Conservation (phyloP, 2,113 vertebrate genomes). For the Sterrhoptilus dennistouni region DNA sequence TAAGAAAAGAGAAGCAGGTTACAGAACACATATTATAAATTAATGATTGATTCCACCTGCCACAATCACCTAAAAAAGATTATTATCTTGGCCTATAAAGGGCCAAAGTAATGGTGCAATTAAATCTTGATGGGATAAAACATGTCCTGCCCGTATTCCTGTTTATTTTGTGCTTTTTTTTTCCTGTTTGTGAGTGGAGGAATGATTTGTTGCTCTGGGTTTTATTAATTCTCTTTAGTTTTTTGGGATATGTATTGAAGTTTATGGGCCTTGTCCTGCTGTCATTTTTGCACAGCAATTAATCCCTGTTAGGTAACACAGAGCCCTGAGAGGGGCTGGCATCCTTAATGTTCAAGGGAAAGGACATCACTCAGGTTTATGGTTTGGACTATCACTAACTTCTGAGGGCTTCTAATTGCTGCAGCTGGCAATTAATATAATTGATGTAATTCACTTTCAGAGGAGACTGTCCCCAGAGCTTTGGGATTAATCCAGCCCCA, state of each 20-base stretch:
- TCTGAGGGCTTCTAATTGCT: not conserved
- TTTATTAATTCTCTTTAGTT: not conserved
- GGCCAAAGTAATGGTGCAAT: slow-evolving; percentile 27
- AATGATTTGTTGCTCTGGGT: slow-evolving; percentile 31
- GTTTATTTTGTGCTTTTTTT: not conserved
- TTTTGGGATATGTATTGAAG: not conserved
- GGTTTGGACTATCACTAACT: not conserved
- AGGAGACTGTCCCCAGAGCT: not conserved
- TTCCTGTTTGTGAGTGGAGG: not conserved
- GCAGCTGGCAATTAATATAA: not conserved
- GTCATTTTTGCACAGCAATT: not conserved
- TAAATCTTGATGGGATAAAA: slow-evolving; percentile 35
- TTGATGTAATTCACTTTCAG: not conserved
- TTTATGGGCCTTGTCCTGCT: slow-evolving; percentile 26
- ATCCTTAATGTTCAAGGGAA: not conserved
- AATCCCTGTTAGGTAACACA: not conserved
- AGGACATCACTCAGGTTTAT: not conserved
- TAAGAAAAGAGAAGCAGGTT: slow-evolving; percentile 24
- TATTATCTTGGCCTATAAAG: slow-evolving; percentile 14
- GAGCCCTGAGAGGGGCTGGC: not conserved
- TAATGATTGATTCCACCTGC: slow-evolving; percentile 38
- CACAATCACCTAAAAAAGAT: not conserved
- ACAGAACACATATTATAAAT: slow-evolving; percentile 29
- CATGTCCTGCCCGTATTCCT: not conserved
- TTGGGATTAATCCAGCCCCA: not conserved